Percentiles rank a stretch among this genome's conserved stretches.
Conservation (phyloP, 2,888 invertebrate species). For the Synergus gifuensis region DNA sequence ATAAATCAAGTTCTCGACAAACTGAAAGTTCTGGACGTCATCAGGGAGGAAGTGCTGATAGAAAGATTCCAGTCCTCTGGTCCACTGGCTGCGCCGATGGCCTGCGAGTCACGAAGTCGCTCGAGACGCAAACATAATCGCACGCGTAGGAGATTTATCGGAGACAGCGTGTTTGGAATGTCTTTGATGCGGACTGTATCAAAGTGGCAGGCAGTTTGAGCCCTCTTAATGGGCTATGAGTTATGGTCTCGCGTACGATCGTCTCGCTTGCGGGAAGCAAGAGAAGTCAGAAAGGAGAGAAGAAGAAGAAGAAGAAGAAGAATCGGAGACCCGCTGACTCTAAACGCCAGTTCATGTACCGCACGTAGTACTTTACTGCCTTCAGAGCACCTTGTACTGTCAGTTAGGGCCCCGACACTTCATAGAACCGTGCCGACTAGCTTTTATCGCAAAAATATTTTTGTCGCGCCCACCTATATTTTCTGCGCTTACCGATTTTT, state of each 20-base stretch:
- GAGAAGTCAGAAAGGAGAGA: conserved; percentile 38
- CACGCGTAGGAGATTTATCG: conserved; percentile 65
- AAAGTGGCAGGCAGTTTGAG: conserved; percentile 72
- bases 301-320: conserved; percentile 44
- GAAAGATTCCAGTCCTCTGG: conserved; percentile 12
- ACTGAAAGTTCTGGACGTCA: not conserved
- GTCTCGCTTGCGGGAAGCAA: conserved; percentile 46
- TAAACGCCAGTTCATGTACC: conserved; percentile 54
- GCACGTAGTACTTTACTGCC: conserved; percentile 56
- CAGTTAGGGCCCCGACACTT: conserved; percentile 58
- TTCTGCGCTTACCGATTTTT: conserved; percentile 48
- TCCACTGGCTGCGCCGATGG: conserved; percentile 34
- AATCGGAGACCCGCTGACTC: conserved; percentile 54
- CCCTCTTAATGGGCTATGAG: conserved; percentile 76
- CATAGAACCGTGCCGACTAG: conserved; percentile 49
- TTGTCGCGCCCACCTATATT: conserved; percentile 50
- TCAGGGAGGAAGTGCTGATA: conserved; percentile 20
- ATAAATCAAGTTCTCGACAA: not conserved
- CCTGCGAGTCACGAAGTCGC: conserved; percentile 16
- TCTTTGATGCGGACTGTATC: conserved; percentile 76
- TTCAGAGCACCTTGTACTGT: conserved; percentile 57
- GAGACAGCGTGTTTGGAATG: conserved; percentile 67
- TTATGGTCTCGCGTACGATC: conserved; percentile 67
- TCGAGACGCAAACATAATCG: conserved; percentile 37
- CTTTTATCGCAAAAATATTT: conserved; percentile 49